A percentile compares a stretch with the other conserved stretches of the same genome.
These are phyloP conservation scores for Endotricha flammealis DNA, from an alignment of 2,888 invertebrate genomes.

Conservation along the genomic window DNA sequence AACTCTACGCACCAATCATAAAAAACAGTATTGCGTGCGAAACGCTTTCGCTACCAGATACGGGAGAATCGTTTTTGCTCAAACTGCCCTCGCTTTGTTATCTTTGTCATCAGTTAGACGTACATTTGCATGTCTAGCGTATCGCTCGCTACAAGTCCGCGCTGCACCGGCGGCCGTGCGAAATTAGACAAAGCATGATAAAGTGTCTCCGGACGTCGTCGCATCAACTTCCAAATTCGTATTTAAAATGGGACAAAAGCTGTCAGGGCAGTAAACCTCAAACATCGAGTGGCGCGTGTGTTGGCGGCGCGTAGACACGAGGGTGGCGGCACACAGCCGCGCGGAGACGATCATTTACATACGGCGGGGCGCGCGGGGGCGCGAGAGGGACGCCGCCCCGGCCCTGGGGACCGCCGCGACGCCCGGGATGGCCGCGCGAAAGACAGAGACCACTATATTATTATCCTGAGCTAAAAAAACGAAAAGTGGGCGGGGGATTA, in stretches of 20 bases:
- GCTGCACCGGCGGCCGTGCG: slow-evolving; percentile 25
- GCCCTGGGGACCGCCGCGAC: slow-evolving; percentile 42
- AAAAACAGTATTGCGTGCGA: slow-evolving; percentile 30
- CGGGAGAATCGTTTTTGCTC: slow-evolving; percentile 51
- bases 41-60: slow-evolving; percentile 30
- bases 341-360: slow-evolving; percentile 76
- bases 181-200: slow-evolving; percentile 24
- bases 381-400: slow-evolving; percentile 42
- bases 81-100: slow-evolving; percentile 59
- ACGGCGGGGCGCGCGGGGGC: slow-evolving; percentile 53
- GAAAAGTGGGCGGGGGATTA: slow-evolving; percentile 80
- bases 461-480: slow-evolving; percentile 71
- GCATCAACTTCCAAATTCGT: slow-evolving; percentile 55
- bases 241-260: slow-evolving; percentile 74
- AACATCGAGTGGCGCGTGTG: slow-evolving; percentile 39
- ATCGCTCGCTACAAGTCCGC: slow-evolving; percentile 26
- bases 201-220: slow-evolving; percentile 39
- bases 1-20: slow-evolving; percentile 29
- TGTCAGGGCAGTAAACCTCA: slow-evolving; percentile 75
- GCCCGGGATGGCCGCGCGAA: slow-evolving; percentile 41
- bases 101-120: slow-evolving; percentile 59
- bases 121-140: slow-evolving; percentile 51
- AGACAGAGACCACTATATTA: slow-evolving; percentile 71
- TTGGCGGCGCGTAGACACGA: slow-evolving; percentile 40
- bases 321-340: slow-evolving; percentile 56